Conservation (phyloP, 2,113 vertebrate species). For the Panthera tigris region DNA sequence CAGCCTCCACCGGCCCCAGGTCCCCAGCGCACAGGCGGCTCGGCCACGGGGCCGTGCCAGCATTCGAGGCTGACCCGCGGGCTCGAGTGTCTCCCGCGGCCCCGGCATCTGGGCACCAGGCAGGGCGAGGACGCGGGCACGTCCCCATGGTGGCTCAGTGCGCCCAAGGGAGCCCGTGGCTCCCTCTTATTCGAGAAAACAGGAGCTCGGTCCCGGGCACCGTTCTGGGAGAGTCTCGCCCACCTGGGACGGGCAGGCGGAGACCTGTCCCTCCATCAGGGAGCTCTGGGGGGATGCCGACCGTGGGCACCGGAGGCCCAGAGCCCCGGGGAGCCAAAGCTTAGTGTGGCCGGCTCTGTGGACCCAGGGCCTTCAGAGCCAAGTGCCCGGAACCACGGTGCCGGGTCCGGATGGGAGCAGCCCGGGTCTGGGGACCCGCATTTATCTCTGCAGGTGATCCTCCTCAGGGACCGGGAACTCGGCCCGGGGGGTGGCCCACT, state of each 20-base stretch:
- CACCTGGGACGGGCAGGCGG: too few species aligned
- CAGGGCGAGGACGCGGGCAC: too few species aligned
- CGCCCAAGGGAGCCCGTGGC: background rate
- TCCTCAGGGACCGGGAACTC: background rate
- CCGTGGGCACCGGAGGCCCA: background rate
- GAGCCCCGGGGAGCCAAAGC: background rate
- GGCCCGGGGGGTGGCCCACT: accelerated
- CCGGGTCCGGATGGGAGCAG: accelerated
- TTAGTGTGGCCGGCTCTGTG: accelerated
- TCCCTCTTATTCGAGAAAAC: too few species aligned
- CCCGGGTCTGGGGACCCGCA: background rate
- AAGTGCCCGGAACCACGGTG: accelerated
- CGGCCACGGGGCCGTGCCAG: accelerated
- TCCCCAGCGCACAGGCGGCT: background rate
- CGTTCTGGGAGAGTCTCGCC: accelerated
- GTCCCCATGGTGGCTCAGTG: background rate
- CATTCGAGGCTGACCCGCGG: too few species aligned
- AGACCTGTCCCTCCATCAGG: accelerated
- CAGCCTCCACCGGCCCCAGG: accelerated
- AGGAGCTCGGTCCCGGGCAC: background rate
- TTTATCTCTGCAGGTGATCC: accelerated
- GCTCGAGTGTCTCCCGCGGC: too few species aligned
- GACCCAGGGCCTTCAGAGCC: accelerated
- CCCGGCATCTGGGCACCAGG: too few species aligned
- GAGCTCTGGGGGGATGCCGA: background rate